A percentile compares a stretch with the other conserved stretches of the same genome.
Evolutionary conservation across 2,113 vertebrate genomes (phyloP).

Genomic region (Jacana jacana): DNA sequence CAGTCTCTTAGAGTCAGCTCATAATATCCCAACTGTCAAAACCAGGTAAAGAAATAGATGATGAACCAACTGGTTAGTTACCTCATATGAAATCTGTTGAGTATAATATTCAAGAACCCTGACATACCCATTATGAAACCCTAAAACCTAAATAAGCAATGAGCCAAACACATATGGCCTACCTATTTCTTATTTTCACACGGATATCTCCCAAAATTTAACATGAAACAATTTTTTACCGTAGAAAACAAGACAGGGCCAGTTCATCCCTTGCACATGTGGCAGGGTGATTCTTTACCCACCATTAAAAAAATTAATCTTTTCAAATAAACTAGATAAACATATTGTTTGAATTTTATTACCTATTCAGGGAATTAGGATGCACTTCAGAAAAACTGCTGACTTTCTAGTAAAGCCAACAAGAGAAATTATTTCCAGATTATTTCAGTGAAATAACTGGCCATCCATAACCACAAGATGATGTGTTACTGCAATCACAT

Average conservation of each 20-base stretch:
- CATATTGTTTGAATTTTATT: neutral
- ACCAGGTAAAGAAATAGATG: neutral
- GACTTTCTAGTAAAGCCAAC: slow-evolving; percentile 7
- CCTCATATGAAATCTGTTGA: neutral
- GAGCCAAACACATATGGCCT: neutral
- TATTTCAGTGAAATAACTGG: neutral
- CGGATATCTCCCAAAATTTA: neutral
- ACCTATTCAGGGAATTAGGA: neutral
- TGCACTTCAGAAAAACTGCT: slow-evolving; percentile 5
- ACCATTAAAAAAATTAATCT: neutral
- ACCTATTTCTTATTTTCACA: neutral
- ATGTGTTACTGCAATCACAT: neutral
- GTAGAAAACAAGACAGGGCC: neutral
- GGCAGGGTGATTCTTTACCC: neutral
- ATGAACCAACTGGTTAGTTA: neutral
- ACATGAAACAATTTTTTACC: neutral
- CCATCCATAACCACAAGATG: neutral
- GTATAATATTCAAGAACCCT: neutral
- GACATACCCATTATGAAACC: neutral
- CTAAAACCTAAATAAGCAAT: neutral
- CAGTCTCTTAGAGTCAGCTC: neutral
- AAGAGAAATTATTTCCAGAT: slow-evolving; percentile 34
- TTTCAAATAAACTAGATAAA: neutral
- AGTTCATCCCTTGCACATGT: neutral
- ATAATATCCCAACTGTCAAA: neutral